Evolutionary conservation across 1,140 invertebrate species (phyloP).

Genomic region (Drosophila melanica): DNA sequence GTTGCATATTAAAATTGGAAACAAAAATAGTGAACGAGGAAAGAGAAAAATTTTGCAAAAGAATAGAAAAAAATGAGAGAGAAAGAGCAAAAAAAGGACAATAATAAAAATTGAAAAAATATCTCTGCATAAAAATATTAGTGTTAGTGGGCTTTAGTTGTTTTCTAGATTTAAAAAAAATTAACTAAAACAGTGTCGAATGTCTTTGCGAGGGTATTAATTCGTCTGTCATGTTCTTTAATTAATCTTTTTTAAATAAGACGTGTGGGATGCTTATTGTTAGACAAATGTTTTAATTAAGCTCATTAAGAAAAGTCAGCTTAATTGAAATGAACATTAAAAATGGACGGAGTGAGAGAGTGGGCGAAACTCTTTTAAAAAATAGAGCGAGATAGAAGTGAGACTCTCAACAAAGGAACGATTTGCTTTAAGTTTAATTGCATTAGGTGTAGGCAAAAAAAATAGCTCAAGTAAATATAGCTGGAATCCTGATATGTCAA

Average conservation of each 20-base stretch:
- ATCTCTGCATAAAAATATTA: background rate
- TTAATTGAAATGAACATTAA: slow-evolving; percentile 25
- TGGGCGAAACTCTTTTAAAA: background rate
- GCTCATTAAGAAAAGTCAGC: slow-evolving; percentile 16
- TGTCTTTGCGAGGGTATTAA: background rate
- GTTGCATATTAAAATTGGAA: slow-evolving; percentile 23
- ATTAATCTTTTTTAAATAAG: no score
- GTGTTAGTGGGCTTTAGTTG: no score
- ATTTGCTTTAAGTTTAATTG: slow-evolving; percentile 28
- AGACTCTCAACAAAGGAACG: slow-evolving; percentile 16
- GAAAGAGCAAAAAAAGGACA: no score
- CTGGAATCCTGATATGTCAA: slow-evolving; percentile 3
- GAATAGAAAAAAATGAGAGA: no score
- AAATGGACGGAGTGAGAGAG: background rate
- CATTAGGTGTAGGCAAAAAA: background rate
- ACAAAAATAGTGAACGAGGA: background rate
- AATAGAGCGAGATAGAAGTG: background rate
- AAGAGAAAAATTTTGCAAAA: no score
- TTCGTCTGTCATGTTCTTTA: background rate
- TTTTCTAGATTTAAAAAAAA: no score
- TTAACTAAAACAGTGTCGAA: background rate
- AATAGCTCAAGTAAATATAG: background rate
- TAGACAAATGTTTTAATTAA: slow-evolving; percentile 19
- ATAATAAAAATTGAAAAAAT: background rate
- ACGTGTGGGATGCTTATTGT: background rate